Base-by-base conservation (phyloP, 2,888 invertebrate genomes). In the Dysmachus trigonus region DNA sequence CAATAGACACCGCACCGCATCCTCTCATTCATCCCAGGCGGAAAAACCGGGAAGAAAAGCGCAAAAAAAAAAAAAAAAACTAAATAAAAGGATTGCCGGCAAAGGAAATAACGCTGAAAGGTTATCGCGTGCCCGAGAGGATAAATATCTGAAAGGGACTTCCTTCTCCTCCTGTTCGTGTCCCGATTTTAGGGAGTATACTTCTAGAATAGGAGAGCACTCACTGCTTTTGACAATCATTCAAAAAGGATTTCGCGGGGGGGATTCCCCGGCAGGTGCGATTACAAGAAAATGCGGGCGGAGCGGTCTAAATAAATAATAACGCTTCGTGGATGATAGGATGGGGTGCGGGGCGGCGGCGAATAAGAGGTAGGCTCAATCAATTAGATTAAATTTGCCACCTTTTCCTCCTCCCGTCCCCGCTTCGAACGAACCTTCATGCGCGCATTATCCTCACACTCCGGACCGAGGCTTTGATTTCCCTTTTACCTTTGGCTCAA, bases 81-180 rank as follows among this genome's bases (percentile, higher is more conserved):
- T n/a, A 18, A 13, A 8, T 38, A 51, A 62, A 83, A 83, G 83
- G 41, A 71, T 83, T 83, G 72, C 71, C 38, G 8, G 27, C 38
- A 15, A 41, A 83, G 72, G 82, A 72, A 83, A 83, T 83, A 83
- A 83, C 53, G 72, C 72, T 83, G 83, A 72, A 83, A 83, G 83
- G 83, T 72, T 83, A 83, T 83, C 83, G 83, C 83, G 83, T 83
- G 83, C 83, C 83, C 41, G 35, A 38, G 18, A 83, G 83, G 72
- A 72, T 83, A 83, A 81, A 62, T 33, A 81, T 62, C 53, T 27
- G 38, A 72, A 71, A 71, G 72, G 71, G 72, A 71, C 82, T 72
- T n/a, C n/a, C n/a, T n/a, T n/a, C n/a, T n/a, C n/a, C 38, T 41
- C 38, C 22, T 10, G 10, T 62, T 62, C 62, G 27, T 62, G 62